Evolutionary conservation across 2,797 vertebrate genomes (phyloP).

Genomic region (Podargus strigoides): DNA sequence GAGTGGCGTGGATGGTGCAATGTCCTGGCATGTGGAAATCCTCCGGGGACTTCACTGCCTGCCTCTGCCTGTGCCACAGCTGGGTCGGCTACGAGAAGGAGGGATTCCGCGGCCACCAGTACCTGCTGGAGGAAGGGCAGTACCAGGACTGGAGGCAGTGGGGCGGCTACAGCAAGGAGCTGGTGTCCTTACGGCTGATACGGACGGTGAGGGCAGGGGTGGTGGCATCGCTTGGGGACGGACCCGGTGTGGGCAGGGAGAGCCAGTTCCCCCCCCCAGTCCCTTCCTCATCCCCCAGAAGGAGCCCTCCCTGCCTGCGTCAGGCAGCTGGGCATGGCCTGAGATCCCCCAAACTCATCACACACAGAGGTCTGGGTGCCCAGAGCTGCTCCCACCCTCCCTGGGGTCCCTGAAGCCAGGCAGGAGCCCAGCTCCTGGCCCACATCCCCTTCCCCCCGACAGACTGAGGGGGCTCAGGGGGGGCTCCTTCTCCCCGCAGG

Average conservation of each 20-base stretch:
- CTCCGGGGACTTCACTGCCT: background rate
- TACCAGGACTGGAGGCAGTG: conserved; percentile 90
- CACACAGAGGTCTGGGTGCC: background rate
- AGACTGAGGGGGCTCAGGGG: background rate
- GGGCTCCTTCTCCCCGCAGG: conserved; percentile 67
- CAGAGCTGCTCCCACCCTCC: background rate
- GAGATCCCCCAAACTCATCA: background rate
- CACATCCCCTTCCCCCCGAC: fast-evolving
- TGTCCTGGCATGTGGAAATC: background rate
- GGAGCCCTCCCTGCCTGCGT: fast-evolving
- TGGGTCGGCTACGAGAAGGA: conserved; percentile 96
- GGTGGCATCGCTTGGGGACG: fast-evolving
- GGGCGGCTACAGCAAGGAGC: conserved; percentile 83
- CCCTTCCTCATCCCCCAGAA: background rate
- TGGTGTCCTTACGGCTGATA: conserved; percentile 86
- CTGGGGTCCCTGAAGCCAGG: fast-evolving
- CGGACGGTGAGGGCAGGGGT: conserved; percentile 78
- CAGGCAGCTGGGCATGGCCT: background rate
- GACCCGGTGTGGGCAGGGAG: background rate
- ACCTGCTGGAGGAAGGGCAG: conserved; percentile 94
- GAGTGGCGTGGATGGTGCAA: fast-evolving
- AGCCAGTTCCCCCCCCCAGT: fast-evolving
- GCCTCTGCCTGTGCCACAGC: conserved; percentile 59
- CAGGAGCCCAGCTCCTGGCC: fast-evolving
- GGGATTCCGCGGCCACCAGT: conserved; percentile 92